Base-by-base conservation (phyloP, 2,113 vertebrate species). In the Hippocampus abdominalis region DNA sequence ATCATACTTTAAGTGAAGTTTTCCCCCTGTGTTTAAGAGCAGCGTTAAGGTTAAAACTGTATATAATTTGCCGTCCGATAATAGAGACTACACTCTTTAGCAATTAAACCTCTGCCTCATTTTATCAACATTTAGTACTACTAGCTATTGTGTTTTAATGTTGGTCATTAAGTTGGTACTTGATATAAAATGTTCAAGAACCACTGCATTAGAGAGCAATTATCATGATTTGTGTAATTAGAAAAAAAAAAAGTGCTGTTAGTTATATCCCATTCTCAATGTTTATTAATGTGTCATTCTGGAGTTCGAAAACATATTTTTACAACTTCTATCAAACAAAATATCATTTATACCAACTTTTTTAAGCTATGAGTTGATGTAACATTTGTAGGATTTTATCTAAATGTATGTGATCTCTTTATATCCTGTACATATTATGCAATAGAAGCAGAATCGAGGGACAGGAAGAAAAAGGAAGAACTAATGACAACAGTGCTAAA, bases 371-470 rank as follows among this genome's bases (percentile, higher is more conserved):
- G 16, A 25, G 15, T 61, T 29, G 75, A 64, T 27, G 2, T 20
- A 67, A n/a, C 66, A 53, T 80, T 76, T 85, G 83, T 81, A 87
- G 86, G 81, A 29, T 15, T 39, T 66, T 20, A 2, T 32, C 21
- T 64, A 65, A 12, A 51, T 74, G 60, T 48, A 40, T 68, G 73
- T 69, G 75, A 60, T 18, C 13, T 60, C 25, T 60, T 32, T 53
- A 20, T 40, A 36, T 32, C 70, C 13, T 78, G 72, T 79, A 76
- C 39, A 71, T 61, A 64, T 2, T 4, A 64, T 62, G 25, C 32
- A 21, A 3, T 68, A 48, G 49, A 15, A 64, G 12, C 42, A 12
- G 11, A 66, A 12, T 32, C n/a, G 1, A 49, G 13, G 12, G 12
- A 48, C 3, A 53, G 23, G 42, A 67, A 71, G 42, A 48, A 59